A percentile compares a stretch with the other conserved stretches of the same genome.
Evolutionary conservation across 2,797 vertebrate species (phyloP).

Genomic region (Echiichthys vipera): DNA sequence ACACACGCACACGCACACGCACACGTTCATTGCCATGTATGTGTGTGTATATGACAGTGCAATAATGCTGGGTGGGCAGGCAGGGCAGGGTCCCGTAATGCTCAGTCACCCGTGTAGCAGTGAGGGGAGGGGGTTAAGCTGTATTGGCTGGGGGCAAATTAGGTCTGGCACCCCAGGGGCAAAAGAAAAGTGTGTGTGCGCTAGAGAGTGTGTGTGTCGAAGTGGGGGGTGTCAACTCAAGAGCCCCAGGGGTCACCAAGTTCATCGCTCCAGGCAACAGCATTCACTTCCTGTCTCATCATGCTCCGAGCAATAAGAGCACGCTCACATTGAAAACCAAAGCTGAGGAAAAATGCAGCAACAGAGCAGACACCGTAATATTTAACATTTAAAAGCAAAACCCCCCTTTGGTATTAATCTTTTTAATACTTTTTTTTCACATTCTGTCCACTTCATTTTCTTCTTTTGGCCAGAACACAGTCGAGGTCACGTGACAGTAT

Average conservation of each 20-base stretch:
- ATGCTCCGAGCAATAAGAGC: conserved; percentile 47
- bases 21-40: neutral
- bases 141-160: conserved; percentile 83
- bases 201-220: conserved; percentile 45
- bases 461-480: neutral
- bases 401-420: neutral
- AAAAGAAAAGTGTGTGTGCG: conserved; percentile 59
- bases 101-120: conserved; percentile 68
- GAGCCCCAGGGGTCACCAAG: conserved; percentile 74
- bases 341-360: conserved; percentile 21
- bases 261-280: conserved; percentile 76
- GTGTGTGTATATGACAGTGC: conserved; percentile 47
- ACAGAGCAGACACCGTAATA: neutral
- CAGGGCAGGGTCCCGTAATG: conserved; percentile 54
- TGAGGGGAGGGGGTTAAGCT: conserved; percentile 81
- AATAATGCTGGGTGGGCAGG: conserved; percentile 46
- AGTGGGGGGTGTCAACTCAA: conserved; percentile 67
- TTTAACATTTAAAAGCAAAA: conserved; percentile 21
- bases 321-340: conserved; percentile 3
- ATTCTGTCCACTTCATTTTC: conserved; percentile 8
- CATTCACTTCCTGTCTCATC: conserved; percentile 79
- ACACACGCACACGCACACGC: neutral
- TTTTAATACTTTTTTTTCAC: neutral
- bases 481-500: neutral
- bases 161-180: conserved; percentile 77